A percentile compares a stretch with the other conserved stretches of the same genome.
Conservation (phyloP, 2,888 invertebrate genomes). For the Andrena fulva region DNA sequence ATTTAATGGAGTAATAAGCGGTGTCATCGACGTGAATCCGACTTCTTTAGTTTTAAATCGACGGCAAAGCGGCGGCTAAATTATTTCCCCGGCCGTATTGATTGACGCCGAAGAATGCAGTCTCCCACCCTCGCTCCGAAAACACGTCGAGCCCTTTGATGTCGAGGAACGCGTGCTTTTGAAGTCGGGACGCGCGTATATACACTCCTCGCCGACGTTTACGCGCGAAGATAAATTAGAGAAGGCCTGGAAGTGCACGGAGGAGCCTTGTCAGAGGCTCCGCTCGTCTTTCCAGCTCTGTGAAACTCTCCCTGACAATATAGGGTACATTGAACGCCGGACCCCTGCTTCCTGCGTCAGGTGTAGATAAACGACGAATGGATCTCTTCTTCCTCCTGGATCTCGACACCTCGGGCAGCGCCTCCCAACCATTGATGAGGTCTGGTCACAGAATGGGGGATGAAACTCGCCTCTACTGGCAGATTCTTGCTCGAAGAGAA, state of each 20-base stretch:
- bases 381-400: neutral
- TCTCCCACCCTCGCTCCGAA: neutral
- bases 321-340: neutral
- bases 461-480: neutral
- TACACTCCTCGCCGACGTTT: neutral
- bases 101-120: neutral
- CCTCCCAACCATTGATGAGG: constrained; percentile 18
- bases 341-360: constrained; percentile 5
- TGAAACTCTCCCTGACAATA: constrained; percentile 34
- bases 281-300: neutral
- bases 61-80: neutral
- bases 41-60: too few species aligned
- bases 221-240: constrained; percentile 24
- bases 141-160: neutral
- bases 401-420: constrained; percentile 7
- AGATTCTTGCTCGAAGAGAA: neutral
- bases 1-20: too few species aligned
- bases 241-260: neutral
- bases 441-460: too few species aligned
- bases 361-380: constrained; percentile 16
- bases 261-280: constrained; percentile 7
- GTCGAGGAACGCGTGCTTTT: neutral
- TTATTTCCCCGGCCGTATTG: neutral
- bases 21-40: neutral
- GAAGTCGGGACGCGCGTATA: neutral